These are phyloP conservation scores for Discoglossus pictus DNA, from an alignment of 2,797 vertebrate species.

Conservation along the genomic window DNA sequence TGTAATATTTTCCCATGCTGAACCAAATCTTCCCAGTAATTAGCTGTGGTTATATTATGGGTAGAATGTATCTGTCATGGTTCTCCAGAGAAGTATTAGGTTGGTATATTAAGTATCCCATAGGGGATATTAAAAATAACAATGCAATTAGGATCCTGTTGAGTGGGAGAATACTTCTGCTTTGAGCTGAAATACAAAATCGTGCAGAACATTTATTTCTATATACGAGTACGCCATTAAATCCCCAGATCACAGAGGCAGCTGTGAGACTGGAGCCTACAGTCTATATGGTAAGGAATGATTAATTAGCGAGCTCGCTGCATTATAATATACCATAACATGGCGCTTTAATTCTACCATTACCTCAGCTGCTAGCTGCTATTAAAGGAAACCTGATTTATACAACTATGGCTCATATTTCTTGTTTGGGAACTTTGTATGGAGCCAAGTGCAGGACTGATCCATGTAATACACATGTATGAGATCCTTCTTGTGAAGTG, in stretches of 20 bases:
- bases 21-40: no score
- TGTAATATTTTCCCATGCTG: no score
- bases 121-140: constrained; percentile 30
- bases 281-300: background rate
- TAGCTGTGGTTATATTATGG: constrained; percentile 23
- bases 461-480: no score
- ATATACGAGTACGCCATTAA: background rate
- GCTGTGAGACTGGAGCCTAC: background rate
- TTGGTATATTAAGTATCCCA: constrained; percentile 35
- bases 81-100: constrained; percentile 33
- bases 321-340: no score
- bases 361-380: no score
- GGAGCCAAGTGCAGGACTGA: no score
- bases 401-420: no score
- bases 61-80: constrained; percentile 18
- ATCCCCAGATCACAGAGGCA: background rate
- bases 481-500: no score
- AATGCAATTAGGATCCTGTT: constrained; percentile 38
- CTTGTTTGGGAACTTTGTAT: no score
- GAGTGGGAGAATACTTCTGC: constrained; percentile 15
- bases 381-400: no score
- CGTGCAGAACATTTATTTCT: no score
- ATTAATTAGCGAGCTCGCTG: background rate
- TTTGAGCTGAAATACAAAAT: constrained; percentile 5
- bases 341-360: no score